Base-by-base conservation (phyloP, 1,140 invertebrate species). In the Trachelipus rathkii region DNA sequence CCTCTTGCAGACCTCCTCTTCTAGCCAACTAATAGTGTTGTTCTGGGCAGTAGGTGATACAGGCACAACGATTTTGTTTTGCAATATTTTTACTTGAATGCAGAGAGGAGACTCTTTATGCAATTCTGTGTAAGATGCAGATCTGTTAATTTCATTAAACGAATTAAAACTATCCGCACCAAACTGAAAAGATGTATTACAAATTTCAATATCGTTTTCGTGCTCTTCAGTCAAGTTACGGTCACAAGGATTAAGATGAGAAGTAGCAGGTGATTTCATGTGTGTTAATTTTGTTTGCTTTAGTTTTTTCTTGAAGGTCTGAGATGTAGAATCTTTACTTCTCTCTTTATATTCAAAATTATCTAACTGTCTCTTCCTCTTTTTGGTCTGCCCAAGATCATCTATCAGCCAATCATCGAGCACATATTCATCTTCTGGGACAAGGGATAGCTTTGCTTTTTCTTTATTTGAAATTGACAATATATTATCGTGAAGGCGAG, bases 321-420 rank as follows among this genome's bases (percentile, higher is more conserved):
- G 33, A 33, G 33, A 33, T 33, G 50, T 60, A 15, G 50, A 19
- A n/a, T 4, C 78, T 76, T 74, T 77, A 69, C 46, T 73, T 78
- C 44, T 71, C 50, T 78, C 77, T 24, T 72, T 78, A 21, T 75
- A 78, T 21, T 74, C 78, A 79, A 77, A 71, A 69, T 76, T 76
- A 44, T 79, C 75, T 13, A n/a, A 43, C 19, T 75, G 76, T 53
- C 74, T 76, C 15, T 73, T 79, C 24, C 74, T 77, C 33, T 77
- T 75, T 21, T 72, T 74, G 21, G 71, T 71, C 7, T 71, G 45
- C n/a, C 76, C 78, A 9, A 84, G 45, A 78, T 85, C 83, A 77
- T 85, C 83, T 44, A 84, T 83, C 21, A 85, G 73, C 84, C 84
- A 83, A 78, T 84, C 82, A 75, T 84, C 82, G 72, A 74, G 81